Base-by-base conservation (phyloP, 2,888 invertebrate genomes). In the Eupeodes luniger region DNA sequence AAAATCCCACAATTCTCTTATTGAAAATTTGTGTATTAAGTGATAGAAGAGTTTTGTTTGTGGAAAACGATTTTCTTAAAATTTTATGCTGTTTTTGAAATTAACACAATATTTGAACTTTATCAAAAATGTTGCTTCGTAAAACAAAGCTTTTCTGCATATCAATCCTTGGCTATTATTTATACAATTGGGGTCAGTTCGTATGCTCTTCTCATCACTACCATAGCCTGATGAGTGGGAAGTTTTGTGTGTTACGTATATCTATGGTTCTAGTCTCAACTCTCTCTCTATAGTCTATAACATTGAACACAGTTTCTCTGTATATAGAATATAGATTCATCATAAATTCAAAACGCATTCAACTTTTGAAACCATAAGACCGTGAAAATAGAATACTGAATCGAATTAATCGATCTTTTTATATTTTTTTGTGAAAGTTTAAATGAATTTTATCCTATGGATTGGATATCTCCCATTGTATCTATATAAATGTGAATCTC, bases 291-390 rank as follows among this genome's bases (percentile, higher is more conserved):
- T 57, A 16, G 16, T 36, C 53, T 34, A 10, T 51, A 19, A 14
- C 19, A 36, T 51, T 19, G 70, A 40, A 70, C 70, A 70, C 70
- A 70, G 64, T 34, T 74, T 69, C 14, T 40, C 40, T 9, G 12
- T 75, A 67, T 34, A 36, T 76, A 49, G n/a, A 19, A 59, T 51
- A 16, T 51, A 16, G 11, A n/a, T 19, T 66, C 55, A 89, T 89
- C 86, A 89, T 84, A 83, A 81, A 89, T 89, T 89, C 89, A 81
- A 84, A 81, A 89, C 89, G 74, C 89, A 87, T 86, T 77, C 70
- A 53, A 51, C 78, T 75, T 83, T 77, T 40, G 64, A 67, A 81
- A 57, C 47, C 87, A 81, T 81, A 83, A 77, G 83, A 77, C 77
- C 74, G 69, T 86, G 70, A 86, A 86, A 86, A 82, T 75, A 81